These are phyloP conservation scores for Apoderus coryli DNA, from an alignment of 2,888 invertebrate species.

Conservation along the genomic window DNA sequence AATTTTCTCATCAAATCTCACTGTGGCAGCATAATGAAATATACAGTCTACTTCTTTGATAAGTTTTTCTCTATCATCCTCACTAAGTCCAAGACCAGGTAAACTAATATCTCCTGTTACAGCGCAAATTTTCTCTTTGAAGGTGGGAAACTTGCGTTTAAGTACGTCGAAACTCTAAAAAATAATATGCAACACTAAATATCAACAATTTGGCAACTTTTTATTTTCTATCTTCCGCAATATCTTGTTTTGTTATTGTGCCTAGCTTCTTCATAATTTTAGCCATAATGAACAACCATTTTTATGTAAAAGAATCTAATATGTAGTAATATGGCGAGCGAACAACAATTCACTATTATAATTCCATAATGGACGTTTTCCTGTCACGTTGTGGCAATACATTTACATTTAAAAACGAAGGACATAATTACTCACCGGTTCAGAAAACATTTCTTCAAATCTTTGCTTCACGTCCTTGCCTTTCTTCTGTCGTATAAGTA, in stretches of 20 bases:
- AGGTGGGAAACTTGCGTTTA: constrained; percentile 36
- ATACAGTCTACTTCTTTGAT: constrained; percentile 46
- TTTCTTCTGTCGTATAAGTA: constrained; percentile 26
- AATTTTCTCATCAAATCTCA: constrained; percentile 59
- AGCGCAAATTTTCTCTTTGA: constrained; percentile 39
- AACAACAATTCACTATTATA: no score
- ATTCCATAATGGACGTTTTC: no score
- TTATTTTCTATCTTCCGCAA: no score
- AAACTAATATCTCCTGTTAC: constrained; percentile 40
- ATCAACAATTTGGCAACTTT: no score
- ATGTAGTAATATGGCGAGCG: no score
- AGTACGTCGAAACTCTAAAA: constrained; percentile 26
- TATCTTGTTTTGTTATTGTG: no score
- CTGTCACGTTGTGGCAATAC: no score
- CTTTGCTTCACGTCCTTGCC: constrained; percentile 23
- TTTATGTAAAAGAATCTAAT: no score
- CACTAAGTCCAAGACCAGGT: constrained; percentile 38
- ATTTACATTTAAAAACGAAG: no score
- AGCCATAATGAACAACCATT: no score
- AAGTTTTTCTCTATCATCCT: constrained; percentile 30
- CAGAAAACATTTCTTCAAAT: constrained; percentile 42
- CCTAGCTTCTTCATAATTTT: no score
- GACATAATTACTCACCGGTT: constrained; percentile 42
- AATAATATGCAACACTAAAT: no score
- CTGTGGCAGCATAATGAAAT: constrained; percentile 64